Percentiles rank a stretch among this genome's conserved stretches.
phyloP scores from a whole-genome alignment of 1,140 invertebrate genomes.

The Dreissena rostriformis region DNA sequence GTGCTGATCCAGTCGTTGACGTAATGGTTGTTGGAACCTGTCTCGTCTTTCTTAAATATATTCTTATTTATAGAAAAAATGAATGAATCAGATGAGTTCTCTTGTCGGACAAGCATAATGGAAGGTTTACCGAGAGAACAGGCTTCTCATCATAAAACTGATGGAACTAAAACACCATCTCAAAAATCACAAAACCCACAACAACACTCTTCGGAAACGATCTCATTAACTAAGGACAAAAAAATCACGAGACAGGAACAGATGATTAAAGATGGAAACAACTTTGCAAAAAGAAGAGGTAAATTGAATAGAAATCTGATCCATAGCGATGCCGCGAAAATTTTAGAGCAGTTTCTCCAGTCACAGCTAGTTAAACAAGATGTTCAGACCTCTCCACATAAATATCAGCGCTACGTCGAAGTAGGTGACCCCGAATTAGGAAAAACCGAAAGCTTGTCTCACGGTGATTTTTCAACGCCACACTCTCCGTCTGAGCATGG shows the following conservation, averaged over 20 bases:
- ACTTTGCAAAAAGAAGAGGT: background rate
- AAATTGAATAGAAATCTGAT: conserved; percentile 25
- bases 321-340: conserved; percentile 30
- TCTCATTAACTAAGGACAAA: conserved; percentile 13
- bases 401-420: conserved; percentile 39
- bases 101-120: background rate
- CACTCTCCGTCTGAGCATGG: too few species aligned
- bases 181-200: too few species aligned
- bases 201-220: conserved; percentile 31
- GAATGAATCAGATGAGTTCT: background rate
- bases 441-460: too few species aligned
- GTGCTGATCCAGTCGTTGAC: too few species aligned
- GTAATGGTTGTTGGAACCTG: too few species aligned
- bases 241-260: conserved; percentile 31
- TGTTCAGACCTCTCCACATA: conserved; percentile 31
- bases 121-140: background rate
- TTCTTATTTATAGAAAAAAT: background rate
- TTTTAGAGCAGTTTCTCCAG: conserved; percentile 55
- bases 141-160: too few species aligned
- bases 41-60: too few species aligned
- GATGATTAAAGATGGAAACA: conserved; percentile 1
- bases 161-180: too few species aligned
- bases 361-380: conserved; percentile 19
- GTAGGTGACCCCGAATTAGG: too few species aligned
- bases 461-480: too few species aligned